Conservation (phyloP, 2,888 invertebrate species). For the Timandra comae region DNA sequence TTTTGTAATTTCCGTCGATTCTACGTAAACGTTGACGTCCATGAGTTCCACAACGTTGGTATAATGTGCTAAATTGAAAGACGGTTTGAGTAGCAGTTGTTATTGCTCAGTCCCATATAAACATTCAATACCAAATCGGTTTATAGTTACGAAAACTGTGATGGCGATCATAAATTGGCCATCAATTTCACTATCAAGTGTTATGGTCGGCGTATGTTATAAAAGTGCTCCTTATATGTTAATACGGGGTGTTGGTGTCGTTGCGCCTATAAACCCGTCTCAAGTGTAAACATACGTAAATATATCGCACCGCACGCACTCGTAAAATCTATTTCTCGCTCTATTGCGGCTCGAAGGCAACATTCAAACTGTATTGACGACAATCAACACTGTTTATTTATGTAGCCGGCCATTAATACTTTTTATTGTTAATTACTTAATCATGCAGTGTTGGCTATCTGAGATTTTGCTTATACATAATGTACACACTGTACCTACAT, state of each 20-base stretch:
- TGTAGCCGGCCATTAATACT: constrained; percentile 16
- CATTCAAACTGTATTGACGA: constrained; percentile 44
- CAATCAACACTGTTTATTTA: constrained; percentile 39
- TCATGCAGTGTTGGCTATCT: constrained; percentile 5
- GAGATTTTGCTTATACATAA: constrained; percentile 8
- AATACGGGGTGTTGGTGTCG: constrained; percentile 62
- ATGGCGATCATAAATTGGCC: constrained; percentile 11
- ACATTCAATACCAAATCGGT: too few relatives aligned
- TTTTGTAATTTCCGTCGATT: too few relatives aligned
- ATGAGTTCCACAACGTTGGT: too few relatives aligned
- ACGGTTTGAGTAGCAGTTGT: constrained; percentile 10
- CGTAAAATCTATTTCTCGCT: constrained; percentile 74
- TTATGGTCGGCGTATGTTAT: constrained; percentile 24
- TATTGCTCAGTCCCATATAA: too few relatives aligned
- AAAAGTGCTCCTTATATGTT: constrained; percentile 50
- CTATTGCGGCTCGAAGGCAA: constrained; percentile 49
- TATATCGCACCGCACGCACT: constrained; percentile 63
- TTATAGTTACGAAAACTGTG: too few relatives aligned
- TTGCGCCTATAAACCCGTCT: constrained; percentile 73
- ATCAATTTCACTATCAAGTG: constrained; percentile 17
- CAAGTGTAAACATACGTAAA: constrained; percentile 73
- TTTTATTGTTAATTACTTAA: constrained; percentile 14
- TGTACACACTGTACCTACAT: too few relatives aligned
- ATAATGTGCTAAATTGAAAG: too few relatives aligned
- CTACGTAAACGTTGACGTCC: too few relatives aligned